Percentiles rank a stretch among this genome's conserved stretches.
These are phyloP conservation scores for Todus mexicanus DNA, from an alignment of 2,797 vertebrate genomes.

Conservation along the genomic window DNA sequence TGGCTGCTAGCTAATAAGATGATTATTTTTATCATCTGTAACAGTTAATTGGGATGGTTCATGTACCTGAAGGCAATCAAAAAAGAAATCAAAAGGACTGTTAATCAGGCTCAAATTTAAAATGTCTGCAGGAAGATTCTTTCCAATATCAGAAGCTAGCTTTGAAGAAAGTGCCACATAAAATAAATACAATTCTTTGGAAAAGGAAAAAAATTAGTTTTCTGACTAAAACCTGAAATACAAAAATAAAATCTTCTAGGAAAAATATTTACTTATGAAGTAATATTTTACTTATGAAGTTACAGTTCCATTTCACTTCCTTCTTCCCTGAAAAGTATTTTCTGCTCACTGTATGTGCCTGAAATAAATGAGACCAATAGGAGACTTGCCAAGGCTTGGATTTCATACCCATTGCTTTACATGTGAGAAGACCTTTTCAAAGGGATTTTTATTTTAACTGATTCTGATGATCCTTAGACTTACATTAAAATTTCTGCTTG, in stretches of 20 bases:
- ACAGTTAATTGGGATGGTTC: slow-evolving; percentile 39
- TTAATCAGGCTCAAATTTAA: slow-evolving; percentile 17
- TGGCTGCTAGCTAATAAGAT: slow-evolving; percentile 4
- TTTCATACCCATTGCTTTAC: background rate
- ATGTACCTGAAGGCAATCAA: slow-evolving; percentile 3
- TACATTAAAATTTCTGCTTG: background rate
- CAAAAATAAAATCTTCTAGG: background rate
- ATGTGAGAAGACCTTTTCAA: background rate
- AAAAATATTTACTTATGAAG: background rate
- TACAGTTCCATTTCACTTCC: background rate
- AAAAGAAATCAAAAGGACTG: slow-evolving; percentile 11
- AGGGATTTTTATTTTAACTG: background rate
- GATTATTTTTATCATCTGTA: slow-evolving; percentile 28
- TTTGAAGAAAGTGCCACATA: background rate
- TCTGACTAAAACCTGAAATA: background rate
- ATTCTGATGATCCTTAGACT: background rate
- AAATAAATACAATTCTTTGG: background rate
- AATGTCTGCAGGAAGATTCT: background rate
- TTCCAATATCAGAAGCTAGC: background rate
- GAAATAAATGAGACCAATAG: background rate
- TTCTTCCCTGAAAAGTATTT: background rate
- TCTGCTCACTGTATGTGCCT: background rate
- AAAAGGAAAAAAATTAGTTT: background rate
- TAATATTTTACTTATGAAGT: background rate
- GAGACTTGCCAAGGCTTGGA: background rate